Evolutionary conservation across 2,888 invertebrate species (phyloP).

Genomic region (Agrochola lota): DNA sequence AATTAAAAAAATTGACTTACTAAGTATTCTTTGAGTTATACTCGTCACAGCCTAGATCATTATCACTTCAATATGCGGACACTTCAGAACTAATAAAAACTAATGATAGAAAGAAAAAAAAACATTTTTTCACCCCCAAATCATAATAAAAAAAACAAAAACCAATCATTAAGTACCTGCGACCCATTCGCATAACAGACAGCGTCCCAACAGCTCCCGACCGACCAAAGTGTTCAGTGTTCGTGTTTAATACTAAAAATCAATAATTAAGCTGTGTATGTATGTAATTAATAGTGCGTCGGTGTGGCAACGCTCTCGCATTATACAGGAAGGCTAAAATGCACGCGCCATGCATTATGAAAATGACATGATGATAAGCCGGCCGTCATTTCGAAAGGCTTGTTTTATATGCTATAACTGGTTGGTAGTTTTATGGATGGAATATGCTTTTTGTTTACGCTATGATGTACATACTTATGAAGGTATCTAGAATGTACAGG

Average conservation of each 20-base stretch:
- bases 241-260: conserved; percentile 88
- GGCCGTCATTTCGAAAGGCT: conserved; percentile 68
- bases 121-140: not conserved
- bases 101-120: not conserved
- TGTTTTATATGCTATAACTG: conserved; percentile 60
- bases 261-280: conserved; percentile 87
- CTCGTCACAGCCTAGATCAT: too few species aligned
- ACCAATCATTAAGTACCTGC: conserved; percentile 24
- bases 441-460: conserved; percentile 22
- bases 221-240: conserved; percentile 74
- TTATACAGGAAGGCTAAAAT: conserved; percentile 81
- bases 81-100: too few species aligned
- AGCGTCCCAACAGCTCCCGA: conserved; percentile 54
- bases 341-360: conserved; percentile 66
- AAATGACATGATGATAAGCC: conserved; percentile 76
- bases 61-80: not conserved
- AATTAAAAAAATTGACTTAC: not conserved
- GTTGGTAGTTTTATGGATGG: conserved; percentile 26
- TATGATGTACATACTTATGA: not conserved
- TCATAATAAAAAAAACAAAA: conserved; percentile 12
- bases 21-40: not conserved
- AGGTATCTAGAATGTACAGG: not conserved
- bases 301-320: conserved; percentile 75
- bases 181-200: conserved; percentile 69
- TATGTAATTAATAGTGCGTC: conserved; percentile 87